phyloP scores from a whole-genome alignment of 2,888 invertebrate genomes.

The Lasioglossum calceatum region DNA sequence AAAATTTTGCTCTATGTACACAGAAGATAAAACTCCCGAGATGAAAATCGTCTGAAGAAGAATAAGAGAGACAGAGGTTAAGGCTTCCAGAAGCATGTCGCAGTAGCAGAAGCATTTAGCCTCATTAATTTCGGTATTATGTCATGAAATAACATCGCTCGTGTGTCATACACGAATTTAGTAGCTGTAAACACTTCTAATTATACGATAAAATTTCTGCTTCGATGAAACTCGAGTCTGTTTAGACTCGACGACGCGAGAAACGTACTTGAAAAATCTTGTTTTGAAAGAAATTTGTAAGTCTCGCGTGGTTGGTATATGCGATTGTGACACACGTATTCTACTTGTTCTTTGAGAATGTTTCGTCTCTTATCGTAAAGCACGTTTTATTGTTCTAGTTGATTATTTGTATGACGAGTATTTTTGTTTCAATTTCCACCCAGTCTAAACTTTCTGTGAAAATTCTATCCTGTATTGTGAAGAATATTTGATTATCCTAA shows the following conservation, averaged over 20 bases:
- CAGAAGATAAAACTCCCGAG: background rate
- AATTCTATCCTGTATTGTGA: background rate
- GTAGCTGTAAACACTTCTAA: conserved; percentile 14
- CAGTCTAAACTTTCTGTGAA: background rate
- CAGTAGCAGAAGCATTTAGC: conserved; percentile 28
- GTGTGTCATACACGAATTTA: conserved; percentile 63
- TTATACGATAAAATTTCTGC: conserved; percentile 6
- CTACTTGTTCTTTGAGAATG: background rate
- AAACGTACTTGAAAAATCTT: background rate
- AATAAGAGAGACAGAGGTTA: background rate
- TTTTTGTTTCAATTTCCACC: background rate
- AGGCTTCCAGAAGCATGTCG: conserved; percentile 21
- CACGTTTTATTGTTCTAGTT: background rate
- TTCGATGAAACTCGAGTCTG: conserved; percentile 1
- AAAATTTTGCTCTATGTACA: background rate
- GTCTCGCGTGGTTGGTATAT: background rate
- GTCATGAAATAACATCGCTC: conserved; percentile 47
- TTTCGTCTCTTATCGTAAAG: background rate
- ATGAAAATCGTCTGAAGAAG: background rate
- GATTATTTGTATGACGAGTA: background rate
- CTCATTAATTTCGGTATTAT: conserved; percentile 50
- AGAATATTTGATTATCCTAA: background rate
- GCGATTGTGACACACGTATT: background rate
- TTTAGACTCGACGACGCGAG: background rate
- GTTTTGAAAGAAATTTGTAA: background rate